Conservation (phyloP, 2,888 invertebrate genomes). For the Hesperia comma region DNA sequence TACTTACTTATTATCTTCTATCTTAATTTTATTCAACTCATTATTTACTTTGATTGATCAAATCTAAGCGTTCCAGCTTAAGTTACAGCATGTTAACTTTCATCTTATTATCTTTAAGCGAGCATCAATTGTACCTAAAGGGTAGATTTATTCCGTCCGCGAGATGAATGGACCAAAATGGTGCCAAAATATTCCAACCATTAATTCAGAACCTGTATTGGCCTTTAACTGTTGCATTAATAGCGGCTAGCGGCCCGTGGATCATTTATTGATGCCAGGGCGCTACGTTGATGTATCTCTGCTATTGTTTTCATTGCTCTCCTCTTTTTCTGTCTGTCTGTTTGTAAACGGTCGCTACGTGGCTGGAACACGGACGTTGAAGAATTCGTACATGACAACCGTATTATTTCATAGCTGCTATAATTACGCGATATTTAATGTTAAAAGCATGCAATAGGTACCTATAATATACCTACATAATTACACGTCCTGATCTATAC, state of each 20-base stretch:
- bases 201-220: conserved; percentile 27
- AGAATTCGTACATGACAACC: conserved; percentile 23
- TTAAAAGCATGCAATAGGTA: no score
- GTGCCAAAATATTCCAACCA: conserved; percentile 33
- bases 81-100: not conserved
- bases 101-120: not conserved
- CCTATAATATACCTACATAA: no score
- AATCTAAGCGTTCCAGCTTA: no score
- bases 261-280: conserved; percentile 35
- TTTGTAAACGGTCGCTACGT: not conserved
- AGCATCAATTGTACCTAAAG: conserved; percentile 11
- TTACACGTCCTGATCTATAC: no score
- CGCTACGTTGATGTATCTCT: conserved; percentile 28
- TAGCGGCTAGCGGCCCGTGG: conserved; percentile 18
- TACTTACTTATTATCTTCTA: no score
- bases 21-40: no score
- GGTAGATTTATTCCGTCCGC: conserved; percentile 25
- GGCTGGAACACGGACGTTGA: conserved; percentile 19
- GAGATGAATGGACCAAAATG: conserved; percentile 31
- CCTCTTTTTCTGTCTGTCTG: conserved; percentile 24
- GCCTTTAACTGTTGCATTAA: conserved; percentile 35
- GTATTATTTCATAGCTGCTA: conserved; percentile 10
- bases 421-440: not conserved
- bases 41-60: no score
- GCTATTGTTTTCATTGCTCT: conserved; percentile 19